Base-by-base conservation (phyloP, 1,140 invertebrate genomes). In the Littorina saxatilis region DNA sequence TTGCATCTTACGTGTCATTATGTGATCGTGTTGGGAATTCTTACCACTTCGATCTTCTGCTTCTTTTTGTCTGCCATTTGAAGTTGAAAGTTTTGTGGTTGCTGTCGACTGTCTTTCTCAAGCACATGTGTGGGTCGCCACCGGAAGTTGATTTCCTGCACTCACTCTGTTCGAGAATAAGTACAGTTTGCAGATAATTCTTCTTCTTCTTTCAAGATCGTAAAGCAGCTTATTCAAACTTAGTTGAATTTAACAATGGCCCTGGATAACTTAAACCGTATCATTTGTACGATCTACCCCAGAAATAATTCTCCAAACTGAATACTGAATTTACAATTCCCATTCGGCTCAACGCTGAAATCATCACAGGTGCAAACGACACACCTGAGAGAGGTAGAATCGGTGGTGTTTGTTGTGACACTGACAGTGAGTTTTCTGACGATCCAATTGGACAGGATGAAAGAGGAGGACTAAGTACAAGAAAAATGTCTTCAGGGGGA, bases 21-120 rank as follows among this genome's bases (percentile, higher is more conserved):
- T n/a, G n/a, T n/a, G n/a, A n/a, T n/a, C n/a, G n/a, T n/a, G n/a
- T n/a, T n/a, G n/a, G n/a, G n/a, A n/a, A n/a, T n/a, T 2, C 76
- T 78, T 29, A 78, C 76, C 2, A 78, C 20, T 63, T 78, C 76
- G 66, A 78, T 63, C 39, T 32, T 37, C 23, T 39, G 35, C 32
- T 78, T 66, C 58, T 78, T 78, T 39, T 78, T 78, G 1, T 78
- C 76, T 5, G 55, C 13, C 76, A 78, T 78, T 50, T 27, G 27
- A 20, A 50, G 47, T 1, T 37, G 35, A 9, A 17, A n/a, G n/a
- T 39, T 68, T 13, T 39, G 4, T 32, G 35, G 23, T 17, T 47
- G n/a, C 40, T 23, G 68, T 35, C 17, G 40, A 27, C 11, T 27
- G 17, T 35, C 29, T 9, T 72, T 13, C 39, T 17, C n/a, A n/a